Evolutionary conservation across 2,797 vertebrate genomes (phyloP), one percentile per base, ranked within the genome.

Genomic region (Hoplostethus atlanticus): DNA sequence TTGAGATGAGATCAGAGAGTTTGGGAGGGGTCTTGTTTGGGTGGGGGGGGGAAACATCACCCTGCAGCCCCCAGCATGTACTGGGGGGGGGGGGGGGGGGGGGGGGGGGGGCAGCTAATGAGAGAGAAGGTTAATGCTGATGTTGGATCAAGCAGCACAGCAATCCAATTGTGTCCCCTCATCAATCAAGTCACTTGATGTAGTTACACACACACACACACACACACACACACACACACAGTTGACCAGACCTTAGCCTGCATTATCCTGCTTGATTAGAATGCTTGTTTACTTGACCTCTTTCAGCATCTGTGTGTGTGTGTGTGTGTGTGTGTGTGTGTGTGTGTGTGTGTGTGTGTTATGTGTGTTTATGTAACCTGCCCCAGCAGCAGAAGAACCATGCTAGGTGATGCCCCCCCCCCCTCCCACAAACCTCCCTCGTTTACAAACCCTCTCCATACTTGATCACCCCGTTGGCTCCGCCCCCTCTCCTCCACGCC

Each of bases 1-100:
- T 77, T 9, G 16, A 72, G 83, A 88, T 84, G 84, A 84, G 84
- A 84, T 82, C 25, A 11, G 88, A 82, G 86, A 77, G 71, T 21
- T 80, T 42, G 81, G 71, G 48, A 68, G 71, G 48, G 71, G 74
- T 73, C 56, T 68, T 58, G 67, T 55, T 34, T 34, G 31, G 31
- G 31, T 34, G 3, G 40, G 40, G 8, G 21, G 21, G 21, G 21
- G 21, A 1, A 21, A 21, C 21, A 21, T 21, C 21, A 21, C 21
- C n/a, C n/a, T n/a, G n/a, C n/a, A n/a, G n/a, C n/a, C n/a, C n/a
- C 21, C 21, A 21, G 21, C 21, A 21, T 21, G 21, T 1, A 21
- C 21, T 21, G 21, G 21, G 21, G 21, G 1, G 21, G 21, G 21
- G 21, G 21, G 21, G 21, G 21, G 21, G 21, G 21, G 21, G 21